Base-by-base conservation (phyloP, 2,113 vertebrate genomes). In the Bolborhynchus lineola region DNA sequence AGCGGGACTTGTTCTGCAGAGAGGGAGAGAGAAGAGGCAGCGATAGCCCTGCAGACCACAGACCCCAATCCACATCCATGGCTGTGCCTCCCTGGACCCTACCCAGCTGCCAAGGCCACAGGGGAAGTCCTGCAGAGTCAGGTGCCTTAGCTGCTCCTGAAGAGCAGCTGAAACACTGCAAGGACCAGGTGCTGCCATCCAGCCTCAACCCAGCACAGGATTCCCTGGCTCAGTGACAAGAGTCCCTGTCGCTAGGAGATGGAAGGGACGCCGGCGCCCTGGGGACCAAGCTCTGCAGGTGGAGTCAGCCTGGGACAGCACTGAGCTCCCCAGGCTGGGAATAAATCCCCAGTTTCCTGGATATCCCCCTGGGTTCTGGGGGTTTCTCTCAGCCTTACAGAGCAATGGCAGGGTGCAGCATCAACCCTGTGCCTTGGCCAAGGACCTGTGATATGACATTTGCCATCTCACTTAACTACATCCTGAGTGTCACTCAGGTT, bases 51-150 rank as follows among this genome's bases (percentile, higher is more conserved):
- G 14, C 29, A 46, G 41, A 10, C 25, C 15, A 0, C 63, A 64
- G 53, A 26, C 31, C 4, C 52, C 3, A 20, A 14, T 5, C n/a
- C 35, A 2, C 0, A 0, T 3, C 77, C 44, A 20, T 0, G 0
- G 64, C 29, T 47, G 59, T 23, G 50, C 2, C 59, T 57, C 12
- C 10, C 35, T 14, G 12, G 10, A 3, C 35, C 94, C 94, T 98
- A 99, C 99, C 99, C 99, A 98, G 96, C 97, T 98, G 77, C 98
- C 98, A 1, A 49, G 7, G 92, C 98, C 98, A 12, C 99, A 98
- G 11, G 99, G 99, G 89, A 99, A 99, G 44, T 98, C 98, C 21
- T 24, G 95, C 86, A 99, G 97, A 71, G 97, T 95, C 91, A 99
- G 86, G n/a, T 11, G 50, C 44, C 14, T 71, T 76, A 99, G 95